A percentile compares a stretch with the other conserved stretches of the same genome.
These are phyloP conservation scores for Amiota mariae DNA, from an alignment of 2,888 invertebrate genomes.

Conservation along the genomic window DNA sequence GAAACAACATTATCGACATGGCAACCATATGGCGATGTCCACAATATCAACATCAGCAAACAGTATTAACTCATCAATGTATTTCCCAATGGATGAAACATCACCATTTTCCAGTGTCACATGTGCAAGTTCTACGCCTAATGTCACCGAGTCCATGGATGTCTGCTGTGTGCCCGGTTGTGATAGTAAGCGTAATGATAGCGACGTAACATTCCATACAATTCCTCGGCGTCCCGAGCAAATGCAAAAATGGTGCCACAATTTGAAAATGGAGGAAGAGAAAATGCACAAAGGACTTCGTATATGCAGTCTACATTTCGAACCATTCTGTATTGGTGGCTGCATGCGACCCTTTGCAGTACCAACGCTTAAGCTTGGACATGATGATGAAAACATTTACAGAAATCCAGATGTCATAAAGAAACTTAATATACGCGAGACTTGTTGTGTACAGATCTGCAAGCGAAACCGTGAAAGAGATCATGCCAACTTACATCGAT, in stretches of 20 bases:
- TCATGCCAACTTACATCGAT: constrained; percentile 68
- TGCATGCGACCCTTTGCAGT: constrained; percentile 70
- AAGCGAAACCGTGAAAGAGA: constrained; percentile 68
- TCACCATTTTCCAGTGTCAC: constrained; percentile 24
- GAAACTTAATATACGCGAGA: constrained; percentile 67
- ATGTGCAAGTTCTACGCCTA: constrained; percentile 37
- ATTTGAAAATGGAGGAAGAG: constrained; percentile 61
- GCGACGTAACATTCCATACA: constrained; percentile 66
- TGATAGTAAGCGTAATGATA: constrained; percentile 66
- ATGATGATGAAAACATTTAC: constrained; percentile 66
- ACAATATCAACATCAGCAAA: constrained; percentile 19
- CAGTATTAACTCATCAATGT: not conserved
- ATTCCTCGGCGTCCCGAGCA: constrained; percentile 67
- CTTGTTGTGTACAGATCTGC: constrained; percentile 64
- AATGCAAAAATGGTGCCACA: constrained; percentile 69
- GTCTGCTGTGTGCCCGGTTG: constrained; percentile 67
- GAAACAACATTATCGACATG: constrained; percentile 39
- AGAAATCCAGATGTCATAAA: constrained; percentile 69
- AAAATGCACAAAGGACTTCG: constrained; percentile 67
- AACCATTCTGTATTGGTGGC: constrained; percentile 68
- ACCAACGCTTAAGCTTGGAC: constrained; percentile 64
- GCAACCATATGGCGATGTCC: constrained; percentile 39
- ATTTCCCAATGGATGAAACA: not conserved
- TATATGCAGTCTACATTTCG: constrained; percentile 67
- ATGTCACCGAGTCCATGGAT: constrained; percentile 61